phyloP scores from a whole-genome alignment of 2,797 vertebrate genomes.

The Clarias laeviceps region DNA sequence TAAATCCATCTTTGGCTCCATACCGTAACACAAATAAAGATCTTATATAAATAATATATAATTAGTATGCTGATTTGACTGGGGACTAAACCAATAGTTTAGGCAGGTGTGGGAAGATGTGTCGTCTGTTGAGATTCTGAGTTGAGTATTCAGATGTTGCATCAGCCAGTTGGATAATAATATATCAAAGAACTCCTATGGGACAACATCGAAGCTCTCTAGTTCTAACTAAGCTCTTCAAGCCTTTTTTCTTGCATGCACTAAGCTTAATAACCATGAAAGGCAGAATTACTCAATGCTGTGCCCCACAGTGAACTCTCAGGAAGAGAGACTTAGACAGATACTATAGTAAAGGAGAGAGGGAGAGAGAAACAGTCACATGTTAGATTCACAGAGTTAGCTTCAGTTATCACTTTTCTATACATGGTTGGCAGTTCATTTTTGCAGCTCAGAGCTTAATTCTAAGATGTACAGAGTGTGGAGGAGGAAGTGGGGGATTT shows the following conservation, averaged over 20 bases:
- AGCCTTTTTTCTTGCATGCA: constrained; percentile 28
- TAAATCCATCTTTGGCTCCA: constrained; percentile 54
- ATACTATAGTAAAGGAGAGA: constrained; percentile 44
- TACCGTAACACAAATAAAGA: constrained; percentile 58
- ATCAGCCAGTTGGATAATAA: constrained; percentile 62
- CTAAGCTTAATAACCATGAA: constrained; percentile 51
- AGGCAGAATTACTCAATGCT: constrained; percentile 49
- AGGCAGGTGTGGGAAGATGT: constrained; percentile 49
- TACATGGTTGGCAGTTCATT: constrained; percentile 69
- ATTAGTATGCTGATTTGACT: constrained; percentile 62
- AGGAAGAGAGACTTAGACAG: constrained; percentile 40
- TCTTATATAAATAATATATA: constrained; percentile 65
- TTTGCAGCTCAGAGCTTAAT: constrained; percentile 72
- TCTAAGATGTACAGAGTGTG: constrained; percentile 49
- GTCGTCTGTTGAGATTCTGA: constrained; percentile 21
- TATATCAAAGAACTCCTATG: constrained; percentile 60
- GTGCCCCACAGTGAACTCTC: constrained; percentile 47
- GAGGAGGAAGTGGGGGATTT: constrained; percentile 48
- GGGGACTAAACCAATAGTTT: constrained; percentile 57
- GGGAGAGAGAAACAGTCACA: constrained; percentile 58
- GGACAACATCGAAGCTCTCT: constrained; percentile 39
- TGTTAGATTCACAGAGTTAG: constrained; percentile 62
- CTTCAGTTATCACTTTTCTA: constrained; percentile 66
- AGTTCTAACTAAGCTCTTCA: constrained; percentile 18
- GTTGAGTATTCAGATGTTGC: constrained; percentile 65